Percentiles rank a stretch among this genome's conserved stretches.
phyloP scores from a whole-genome alignment of 2,888 invertebrate species.

The Philaethria dido region DNA sequence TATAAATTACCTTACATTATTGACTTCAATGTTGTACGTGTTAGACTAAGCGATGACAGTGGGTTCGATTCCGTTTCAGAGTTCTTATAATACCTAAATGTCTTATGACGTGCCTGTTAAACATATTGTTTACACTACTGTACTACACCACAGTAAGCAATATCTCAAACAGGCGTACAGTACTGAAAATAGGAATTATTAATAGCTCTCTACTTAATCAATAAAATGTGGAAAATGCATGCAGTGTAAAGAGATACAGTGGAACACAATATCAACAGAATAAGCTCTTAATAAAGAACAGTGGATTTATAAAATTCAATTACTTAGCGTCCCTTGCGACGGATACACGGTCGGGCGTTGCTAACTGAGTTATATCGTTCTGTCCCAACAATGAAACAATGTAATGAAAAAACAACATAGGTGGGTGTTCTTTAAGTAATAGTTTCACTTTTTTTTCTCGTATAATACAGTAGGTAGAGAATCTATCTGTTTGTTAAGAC shows the following conservation, averaged over 20 bases:
- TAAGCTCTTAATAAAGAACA: constrained; percentile 3
- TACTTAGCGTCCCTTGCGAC: constrained; percentile 12
- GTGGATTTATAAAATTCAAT: constrained; percentile 20
- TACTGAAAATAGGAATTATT: no score
- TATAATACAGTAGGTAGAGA: no score
- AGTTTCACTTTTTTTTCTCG: background rate
- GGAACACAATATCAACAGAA: background rate
- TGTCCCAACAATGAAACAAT: background rate
- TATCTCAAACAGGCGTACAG: background rate
- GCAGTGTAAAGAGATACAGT: background rate
- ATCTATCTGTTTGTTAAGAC: no score
- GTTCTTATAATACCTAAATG: no score
- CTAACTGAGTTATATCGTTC: background rate
- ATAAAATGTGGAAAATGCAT: no score
- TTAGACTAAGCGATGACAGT: no score
- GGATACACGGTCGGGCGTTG: background rate
- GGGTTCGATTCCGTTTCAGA: no score
- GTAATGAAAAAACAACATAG: background rate
- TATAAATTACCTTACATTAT: no score
- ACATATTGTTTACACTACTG: no score
- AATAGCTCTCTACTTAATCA: background rate
- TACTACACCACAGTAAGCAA: no score
- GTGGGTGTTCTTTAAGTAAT: background rate
- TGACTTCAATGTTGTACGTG: no score
- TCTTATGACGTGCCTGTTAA: no score